Evolutionary conservation across 2,888 invertebrate genomes (phyloP), one percentile per base, ranked within the genome.

Genomic region (Tenthredo livida): DNA sequence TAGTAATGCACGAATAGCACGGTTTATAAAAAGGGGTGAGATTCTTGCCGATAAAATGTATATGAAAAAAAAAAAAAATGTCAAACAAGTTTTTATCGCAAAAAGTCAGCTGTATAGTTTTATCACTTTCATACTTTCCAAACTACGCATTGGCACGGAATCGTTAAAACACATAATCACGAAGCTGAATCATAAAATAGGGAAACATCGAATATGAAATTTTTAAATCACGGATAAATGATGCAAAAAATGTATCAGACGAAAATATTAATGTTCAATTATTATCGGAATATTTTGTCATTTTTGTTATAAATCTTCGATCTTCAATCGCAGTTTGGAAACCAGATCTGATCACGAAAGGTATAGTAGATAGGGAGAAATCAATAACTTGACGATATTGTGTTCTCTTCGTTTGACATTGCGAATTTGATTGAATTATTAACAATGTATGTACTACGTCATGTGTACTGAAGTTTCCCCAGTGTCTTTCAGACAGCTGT

Each of bases 391-490:
- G 47, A 75, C 43, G 21, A 47, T 47, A n/a, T n/a, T n/a, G 40
- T 47, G 47, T 75, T 15, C 25, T 47, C 25, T 12, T 47, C 10
- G 12, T 47, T 47, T 10, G 25, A n/a, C 40, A 25, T 25, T 47
- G 25, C 7, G 21, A 77, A 50, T 77, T 50, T 25, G 25, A 50
- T 77, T 77, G 5, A 54, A 77, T 77, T 77, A 77, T 29, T 50
- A 21, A 29, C 50, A 29, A 47, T 33, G 29, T 29, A 29, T n/a
- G n/a, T 1, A 17, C 12, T 37, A 50, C 40, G 6, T n/a, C n/a
- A n/a, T 40, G 9, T 9, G 12, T 43, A 10, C 12, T 43, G 12
- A 77, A 77, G 77, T 77, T 54, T 54, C 54, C 43, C 73, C 47
- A 2, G n/a, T 47, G 73, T 70, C 29, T 47, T 75, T n/a, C 47